These are phyloP conservation scores for Ctenodactylus gundi DNA, from an alignment of 2,113 vertebrate genomes.

Conservation along the genomic window DNA sequence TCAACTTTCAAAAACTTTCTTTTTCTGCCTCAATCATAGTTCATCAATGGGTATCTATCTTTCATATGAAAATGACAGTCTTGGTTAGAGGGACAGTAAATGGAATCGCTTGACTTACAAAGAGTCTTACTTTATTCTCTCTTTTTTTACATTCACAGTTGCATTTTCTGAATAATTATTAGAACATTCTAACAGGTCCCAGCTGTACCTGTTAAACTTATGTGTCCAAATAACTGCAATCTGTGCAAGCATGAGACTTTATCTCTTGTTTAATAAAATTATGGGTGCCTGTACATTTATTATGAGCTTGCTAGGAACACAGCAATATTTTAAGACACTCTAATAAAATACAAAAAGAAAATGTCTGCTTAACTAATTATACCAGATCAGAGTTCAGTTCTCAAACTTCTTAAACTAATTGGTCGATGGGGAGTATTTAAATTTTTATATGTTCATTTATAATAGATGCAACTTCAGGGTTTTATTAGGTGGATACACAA, in stretches of 20 bases:
- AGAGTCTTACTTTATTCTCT: neutral
- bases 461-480: neutral
- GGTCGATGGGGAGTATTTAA: neutral
- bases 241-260: neutral
- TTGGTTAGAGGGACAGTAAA: neutral
- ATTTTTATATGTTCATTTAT: neutral
- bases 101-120: neutral
- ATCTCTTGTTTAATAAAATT: neutral
- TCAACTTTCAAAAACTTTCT: neutral
- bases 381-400: neutral
- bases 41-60: neutral
- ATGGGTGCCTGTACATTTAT: neutral
- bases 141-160: neutral
- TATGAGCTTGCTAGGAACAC: neutral
- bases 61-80: neutral
- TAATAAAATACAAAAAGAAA: neutral
- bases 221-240: neutral
- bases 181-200: neutral
- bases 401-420: neutral
- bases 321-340: neutral
- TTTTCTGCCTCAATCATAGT: neutral
- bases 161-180: constrained; percentile 1
- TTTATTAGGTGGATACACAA: neutral
- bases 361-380: neutral
- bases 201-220: neutral